Evolutionary conservation across 2,113 vertebrate genomes (phyloP), one percentile per base, ranked within the genome.

Genomic region (Phalacrocorax carbo): DNA sequence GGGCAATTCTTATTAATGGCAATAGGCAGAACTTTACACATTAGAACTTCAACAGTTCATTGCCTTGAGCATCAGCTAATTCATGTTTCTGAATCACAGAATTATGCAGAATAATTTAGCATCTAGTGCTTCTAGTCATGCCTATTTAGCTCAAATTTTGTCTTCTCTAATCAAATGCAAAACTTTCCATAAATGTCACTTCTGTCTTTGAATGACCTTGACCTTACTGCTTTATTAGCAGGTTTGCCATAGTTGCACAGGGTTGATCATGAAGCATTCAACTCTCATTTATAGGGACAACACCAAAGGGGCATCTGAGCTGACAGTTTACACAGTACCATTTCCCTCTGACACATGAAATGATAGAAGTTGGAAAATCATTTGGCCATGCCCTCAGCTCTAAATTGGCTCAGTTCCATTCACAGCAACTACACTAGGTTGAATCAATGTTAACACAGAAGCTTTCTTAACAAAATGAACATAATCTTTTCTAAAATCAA

Each of bases 121-220:
- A 60, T 82, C 58, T 62, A 92, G 55, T 93, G 46, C 66, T 97
- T 96, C 81, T 73, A 68, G 84, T 87, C n/a, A 25, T 83, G 52
- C n/a, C 77, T 92, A 57, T 90, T 55, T 55, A 90, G 86, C 32
- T 96, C 64, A 62, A 57, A 60, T 72, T 96, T 93, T 94, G 62
- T 96, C 85, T 75, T 88, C 15, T 93, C 93, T 82, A 97, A 97
- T 97, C 52, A 98, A 92, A 84, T 81, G 69, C 40, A 92, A 84
- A 91, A 73, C 57, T 97, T 82, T 18, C 25, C 42, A 52, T 48
- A 60, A 82, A 77, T 93, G 52, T 78, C 61, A 38, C 64, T 87
- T 30, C 71, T 90, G 52, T 70, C 76, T 89, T 68, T 77, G 75
- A 86, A 29, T 82, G 85, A 92, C 79, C 90, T 96, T 94, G 72